Evolutionary conservation across 1,140 invertebrate genomes (phyloP).

Genomic region (Platyscapa corneri): DNA sequence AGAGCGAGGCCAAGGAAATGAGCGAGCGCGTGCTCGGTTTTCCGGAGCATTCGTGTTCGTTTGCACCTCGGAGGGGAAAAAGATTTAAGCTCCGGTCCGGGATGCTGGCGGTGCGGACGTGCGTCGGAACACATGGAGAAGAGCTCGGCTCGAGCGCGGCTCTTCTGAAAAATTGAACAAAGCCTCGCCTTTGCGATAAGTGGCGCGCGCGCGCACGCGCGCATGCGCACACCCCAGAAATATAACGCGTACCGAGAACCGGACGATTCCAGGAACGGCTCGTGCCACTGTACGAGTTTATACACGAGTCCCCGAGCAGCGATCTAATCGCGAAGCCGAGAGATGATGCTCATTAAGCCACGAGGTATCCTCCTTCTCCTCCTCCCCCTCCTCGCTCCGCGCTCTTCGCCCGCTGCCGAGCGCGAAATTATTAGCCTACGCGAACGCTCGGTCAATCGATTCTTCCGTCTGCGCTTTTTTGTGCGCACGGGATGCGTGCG

Average conservation of each 20-base stretch:
- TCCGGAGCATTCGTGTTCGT: background rate
- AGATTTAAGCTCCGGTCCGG: too few relatives aligned
- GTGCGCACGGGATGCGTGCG: background rate
- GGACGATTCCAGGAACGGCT: conserved; percentile 61
- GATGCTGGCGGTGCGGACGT: background rate
- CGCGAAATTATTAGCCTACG: background rate
- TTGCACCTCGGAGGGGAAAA: background rate
- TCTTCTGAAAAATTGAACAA: conserved; percentile 59
- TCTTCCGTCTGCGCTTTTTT: background rate
- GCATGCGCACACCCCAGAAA: conserved; percentile 57
- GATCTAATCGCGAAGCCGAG: conserved; percentile 23
- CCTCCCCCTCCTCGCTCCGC: too few relatives aligned
- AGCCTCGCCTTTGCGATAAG: conserved; percentile 59
- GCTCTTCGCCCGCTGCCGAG: background rate
- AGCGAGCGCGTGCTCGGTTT: too few relatives aligned
- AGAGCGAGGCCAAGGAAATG: too few relatives aligned
- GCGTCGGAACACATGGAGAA: conserved; percentile 1
- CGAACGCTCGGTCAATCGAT: background rate
- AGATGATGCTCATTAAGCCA: background rate
- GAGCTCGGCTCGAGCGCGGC: conserved; percentile 38
- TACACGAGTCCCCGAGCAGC: background rate
- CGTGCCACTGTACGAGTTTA: background rate
- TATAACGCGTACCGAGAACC: conserved; percentile 66
- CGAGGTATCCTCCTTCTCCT: background rate
- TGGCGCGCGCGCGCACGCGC: conserved; percentile 44